A percentile compares a stretch with the other conserved stretches of the same genome.
phyloP scores from a whole-genome alignment of 2,797 vertebrate genomes.

The Fundulus diaphanus region DNA sequence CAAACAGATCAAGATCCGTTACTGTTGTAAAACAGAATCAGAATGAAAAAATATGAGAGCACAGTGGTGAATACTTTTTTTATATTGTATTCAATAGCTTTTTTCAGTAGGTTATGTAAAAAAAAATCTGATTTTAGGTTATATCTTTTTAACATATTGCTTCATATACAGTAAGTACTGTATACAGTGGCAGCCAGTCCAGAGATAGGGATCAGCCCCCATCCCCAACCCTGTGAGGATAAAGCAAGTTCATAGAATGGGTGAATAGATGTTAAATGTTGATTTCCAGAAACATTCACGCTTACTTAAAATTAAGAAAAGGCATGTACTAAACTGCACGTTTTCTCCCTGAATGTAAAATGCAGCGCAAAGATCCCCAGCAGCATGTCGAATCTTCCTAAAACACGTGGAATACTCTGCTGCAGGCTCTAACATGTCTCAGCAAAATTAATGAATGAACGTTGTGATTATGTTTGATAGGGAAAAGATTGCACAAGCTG shows the following conservation, averaged over 20 bases:
- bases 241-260: neutral
- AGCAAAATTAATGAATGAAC: constrained; percentile 8
- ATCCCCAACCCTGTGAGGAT: neutral
- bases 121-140: no score
- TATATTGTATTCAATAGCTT: neutral
- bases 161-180: no score
- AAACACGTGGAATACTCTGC: neutral
- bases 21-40: neutral
- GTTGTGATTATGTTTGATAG: neutral
- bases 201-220: no score
- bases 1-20: neutral
- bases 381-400: neutral
- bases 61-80: neutral
- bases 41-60: neutral
- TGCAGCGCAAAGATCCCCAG: neutral
- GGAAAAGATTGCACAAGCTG: neutral
- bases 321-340: neutral
- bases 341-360: neutral
- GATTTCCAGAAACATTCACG: neutral
- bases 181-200: neutral
- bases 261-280: neutral
- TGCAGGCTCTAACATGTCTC: neutral
- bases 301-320: neutral
- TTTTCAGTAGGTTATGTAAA: neutral
- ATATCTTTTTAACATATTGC: neutral